Evolutionary conservation across 2,888 invertebrate genomes (phyloP).

Genomic region (Amblyjoppa fuscipennis): DNA sequence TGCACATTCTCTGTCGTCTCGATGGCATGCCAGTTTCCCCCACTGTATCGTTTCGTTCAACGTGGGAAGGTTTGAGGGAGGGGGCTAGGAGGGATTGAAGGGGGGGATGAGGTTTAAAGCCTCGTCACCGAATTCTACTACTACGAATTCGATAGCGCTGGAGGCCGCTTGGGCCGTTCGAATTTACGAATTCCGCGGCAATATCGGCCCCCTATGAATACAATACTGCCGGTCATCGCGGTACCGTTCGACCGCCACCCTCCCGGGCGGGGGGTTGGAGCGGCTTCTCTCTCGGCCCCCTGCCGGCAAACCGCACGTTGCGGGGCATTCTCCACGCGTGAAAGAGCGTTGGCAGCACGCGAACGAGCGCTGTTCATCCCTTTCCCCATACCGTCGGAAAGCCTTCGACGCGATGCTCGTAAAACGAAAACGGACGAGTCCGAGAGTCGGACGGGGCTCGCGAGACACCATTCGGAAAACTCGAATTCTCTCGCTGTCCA

Average conservation of each 20-base stretch:
- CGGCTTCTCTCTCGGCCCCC: constrained; percentile 30
- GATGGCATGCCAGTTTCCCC: constrained; percentile 29
- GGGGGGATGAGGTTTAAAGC: constrained; percentile 54
- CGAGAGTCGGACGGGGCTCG: constrained; percentile 56
- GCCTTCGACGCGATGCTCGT: constrained; percentile 61
- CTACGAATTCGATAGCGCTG: constrained; percentile 65
- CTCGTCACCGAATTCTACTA: constrained; percentile 67
- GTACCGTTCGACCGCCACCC: constrained; percentile 39
- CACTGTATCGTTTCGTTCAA: background rate
- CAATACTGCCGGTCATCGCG: constrained; percentile 68
- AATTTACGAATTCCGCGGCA: constrained; percentile 69
- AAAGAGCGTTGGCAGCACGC: constrained; percentile 64
- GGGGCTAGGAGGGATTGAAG: background rate
- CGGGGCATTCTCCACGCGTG: constrained; percentile 62
- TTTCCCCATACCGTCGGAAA: constrained; percentile 19
- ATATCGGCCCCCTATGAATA: constrained; percentile 67
- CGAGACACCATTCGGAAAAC: constrained; percentile 42
- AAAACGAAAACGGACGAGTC: constrained; percentile 66
- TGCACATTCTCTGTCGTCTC: constrained; percentile 52
- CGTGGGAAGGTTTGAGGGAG: background rate
- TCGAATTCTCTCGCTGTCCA: constrained; percentile 51
- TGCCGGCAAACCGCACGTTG: constrained; percentile 61
- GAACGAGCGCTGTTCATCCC: constrained; percentile 40
- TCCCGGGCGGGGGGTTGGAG: background rate
- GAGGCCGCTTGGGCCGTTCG: constrained; percentile 57